Base-by-base conservation (phyloP, 2,888 invertebrate species). In the Plagiodera versicolora region DNA sequence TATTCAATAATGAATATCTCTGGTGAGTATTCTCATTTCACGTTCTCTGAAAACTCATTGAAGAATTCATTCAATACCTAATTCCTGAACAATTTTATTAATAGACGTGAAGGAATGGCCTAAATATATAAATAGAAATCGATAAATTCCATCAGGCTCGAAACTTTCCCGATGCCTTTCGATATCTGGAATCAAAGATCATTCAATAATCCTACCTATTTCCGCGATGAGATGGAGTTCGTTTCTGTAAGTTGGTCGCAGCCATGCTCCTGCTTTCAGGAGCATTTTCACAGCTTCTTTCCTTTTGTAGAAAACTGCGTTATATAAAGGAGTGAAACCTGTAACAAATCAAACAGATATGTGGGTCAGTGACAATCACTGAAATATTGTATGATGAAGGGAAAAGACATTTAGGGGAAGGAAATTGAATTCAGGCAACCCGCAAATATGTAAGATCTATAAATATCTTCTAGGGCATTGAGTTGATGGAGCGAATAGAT, bases 191-290 rank as follows among this genome's bases (percentile, higher is more conserved):
- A 44, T 28, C 24, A 24, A 53, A 44, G 24, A 44, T 53, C 44
- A 24, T 53, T 44, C 14, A 35, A 53, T 53, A 45, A 53, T 45
- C 30, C 56, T 63, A 64, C 67, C 67, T 53, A 55, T 65, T 50
- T 72, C 72, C 14, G 80, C 79, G 2, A 80, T 79, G 14, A 78
- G 74, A 64, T 81, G 81, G 35, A 81, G 68, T 58, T 79, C 77
- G 32, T 79, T 80, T 63, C 76, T 77, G 58, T 74, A 73, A 30
- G 73, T 69, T 16, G 72, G 70, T 20, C 70, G 71, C 30, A 79
- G 64, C 68, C 71, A 73, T 1, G 80, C 81, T 19, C 79, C 79
- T 17, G 73, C 75, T 48, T 75, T 70, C 50, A 82, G 63, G 32
- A 82, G 71, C 58, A 65, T 74, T 62, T 70, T 68, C 6, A 77